These are phyloP conservation scores for Rhyzopertha dominica DNA, from an alignment of 1,140 invertebrate genomes.

Conservation along the genomic window DNA sequence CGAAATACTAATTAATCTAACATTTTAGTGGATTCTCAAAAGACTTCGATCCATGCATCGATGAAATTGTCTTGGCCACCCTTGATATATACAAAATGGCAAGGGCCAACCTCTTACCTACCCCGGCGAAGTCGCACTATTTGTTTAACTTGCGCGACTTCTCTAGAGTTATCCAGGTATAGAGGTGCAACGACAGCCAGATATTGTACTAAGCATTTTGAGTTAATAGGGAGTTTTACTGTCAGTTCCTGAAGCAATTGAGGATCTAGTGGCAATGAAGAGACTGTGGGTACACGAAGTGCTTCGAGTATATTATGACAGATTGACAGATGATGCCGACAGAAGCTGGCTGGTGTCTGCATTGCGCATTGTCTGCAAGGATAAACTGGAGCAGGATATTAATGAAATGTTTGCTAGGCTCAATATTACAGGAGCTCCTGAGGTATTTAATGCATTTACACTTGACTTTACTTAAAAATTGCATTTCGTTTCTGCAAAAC, in stretches of 20 bases:
- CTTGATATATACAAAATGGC: constrained; percentile 84
- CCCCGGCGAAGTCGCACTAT: constrained; percentile 88
- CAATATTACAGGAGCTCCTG: constrained; percentile 27
- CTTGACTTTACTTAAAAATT: constrained; percentile 2
- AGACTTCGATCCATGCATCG: constrained; percentile 90
- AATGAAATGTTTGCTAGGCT: constrained; percentile 48
- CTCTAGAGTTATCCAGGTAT: constrained; percentile 81
- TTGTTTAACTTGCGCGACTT: constrained; percentile 94
- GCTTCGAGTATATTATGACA: constrained; percentile 89
- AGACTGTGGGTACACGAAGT: constrained; percentile 93
- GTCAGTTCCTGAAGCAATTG: constrained; percentile 88
- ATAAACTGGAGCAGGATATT: constrained; percentile 49
- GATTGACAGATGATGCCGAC: constrained; percentile 78
- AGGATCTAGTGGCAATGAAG: constrained; percentile 83
- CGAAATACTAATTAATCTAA: too few species aligned
- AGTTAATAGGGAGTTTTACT: constrained; percentile 76
- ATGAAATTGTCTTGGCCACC: constrained; percentile 82
- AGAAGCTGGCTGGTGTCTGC: constrained; percentile 74
- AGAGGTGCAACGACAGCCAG: too few species aligned
- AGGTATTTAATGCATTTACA: constrained; percentile 25
- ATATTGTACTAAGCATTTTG: too few species aligned
- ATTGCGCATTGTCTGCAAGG: constrained; percentile 54
- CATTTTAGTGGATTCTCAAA: constrained; percentile 80
- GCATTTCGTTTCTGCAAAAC: constrained; percentile 1
- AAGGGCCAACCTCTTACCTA: constrained; percentile 77